Percentiles rank a stretch among this genome's conserved stretches.
These are phyloP conservation scores for Enteromius viviparus DNA, from an alignment of 2,797 vertebrate species.

Conservation along the genomic window DNA sequence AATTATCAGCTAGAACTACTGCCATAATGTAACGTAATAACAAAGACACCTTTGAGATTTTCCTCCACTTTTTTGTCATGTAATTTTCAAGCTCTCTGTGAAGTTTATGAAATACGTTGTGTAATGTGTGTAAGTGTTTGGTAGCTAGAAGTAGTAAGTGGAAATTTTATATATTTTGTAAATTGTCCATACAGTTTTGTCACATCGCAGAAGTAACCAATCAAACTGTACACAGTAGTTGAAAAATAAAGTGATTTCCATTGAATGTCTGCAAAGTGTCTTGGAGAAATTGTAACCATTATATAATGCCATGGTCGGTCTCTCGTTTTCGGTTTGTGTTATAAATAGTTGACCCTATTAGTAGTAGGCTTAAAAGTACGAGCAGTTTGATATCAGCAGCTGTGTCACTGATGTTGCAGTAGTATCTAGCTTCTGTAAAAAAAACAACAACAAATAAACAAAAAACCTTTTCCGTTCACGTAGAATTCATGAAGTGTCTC, in stretches of 20 bases:
- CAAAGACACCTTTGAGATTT: constrained; percentile 12
- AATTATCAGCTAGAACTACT: not conserved
- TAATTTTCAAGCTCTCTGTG: constrained; percentile 13
- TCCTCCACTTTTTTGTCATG: not conserved
- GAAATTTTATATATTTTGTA: constrained; percentile 58
- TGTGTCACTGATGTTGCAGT: not conserved
- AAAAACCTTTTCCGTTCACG: not conserved
- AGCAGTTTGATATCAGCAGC: not conserved
- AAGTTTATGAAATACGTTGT: not conserved
- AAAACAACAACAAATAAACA: not conserved
- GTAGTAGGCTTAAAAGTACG: not conserved
- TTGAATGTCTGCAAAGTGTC: constrained; percentile 20
- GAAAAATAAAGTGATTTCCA: constrained; percentile 36
- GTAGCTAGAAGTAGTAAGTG: not conserved
- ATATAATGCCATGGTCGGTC: constrained; percentile 5
- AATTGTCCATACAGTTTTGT: constrained; percentile 40
- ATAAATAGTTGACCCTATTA: constrained; percentile 26
- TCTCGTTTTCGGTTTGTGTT: not conserved
- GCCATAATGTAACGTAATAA: not conserved
- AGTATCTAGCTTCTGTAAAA: not conserved
- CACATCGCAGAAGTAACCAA: constrained; percentile 17
- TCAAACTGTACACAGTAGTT: not conserved
- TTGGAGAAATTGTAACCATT: not conserved
- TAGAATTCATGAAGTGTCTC: not conserved
- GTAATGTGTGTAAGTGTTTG: not conserved